Evolutionary conservation across 2,888 invertebrate genomes (phyloP), one percentile per base, ranked within the genome.

Genomic region (Uloborus plumipes): DNA sequence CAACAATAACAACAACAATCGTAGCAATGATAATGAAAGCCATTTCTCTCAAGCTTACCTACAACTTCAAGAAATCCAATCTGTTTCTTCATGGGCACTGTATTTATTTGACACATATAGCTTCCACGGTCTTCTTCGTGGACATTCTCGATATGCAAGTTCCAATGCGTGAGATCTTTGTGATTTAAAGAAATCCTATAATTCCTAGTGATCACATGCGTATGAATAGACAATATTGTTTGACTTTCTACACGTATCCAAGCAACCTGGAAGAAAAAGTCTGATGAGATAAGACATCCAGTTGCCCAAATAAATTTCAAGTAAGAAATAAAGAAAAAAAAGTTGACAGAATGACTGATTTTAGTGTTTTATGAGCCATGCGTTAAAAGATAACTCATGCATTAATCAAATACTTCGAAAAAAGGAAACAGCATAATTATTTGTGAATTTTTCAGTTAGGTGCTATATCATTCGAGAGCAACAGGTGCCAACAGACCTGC

Each of bases 31-130:
- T 4, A 26, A 26, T 26, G 39, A 39, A 11, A 39, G 9, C 9
- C 39, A 39, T 39, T 39, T 39, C 11, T 39, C 9, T 39, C 3
- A 1, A 14, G 9, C 82, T 82, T 69, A 83, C 83, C 83, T 77
- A 83, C 83, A 49, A 83, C 83, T 39, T 83, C 83, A 20, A 83
- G 66, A 53, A 77, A 75, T 67, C 83, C 83, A 49, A 83, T 58
- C 58, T 83, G 83, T 51, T 83, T 83, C 67, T 83, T 83, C 83
- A 83, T 83, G 26, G 83, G 83, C 18, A 83, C 83, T 14, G 83
- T 83, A 64, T 83, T 83, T 20, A 83, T 83, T 73, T 83, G 83
- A 69, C 83, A 83, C 83, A 83, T 83, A 64, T 83, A 83, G 58
- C 77, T 73, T 14, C 83, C 83, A n/a, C 83, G 66, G 47, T 83